Evolutionary conservation across 2,113 vertebrate species (phyloP).

Genomic region (Geococcyx californianus): DNA sequence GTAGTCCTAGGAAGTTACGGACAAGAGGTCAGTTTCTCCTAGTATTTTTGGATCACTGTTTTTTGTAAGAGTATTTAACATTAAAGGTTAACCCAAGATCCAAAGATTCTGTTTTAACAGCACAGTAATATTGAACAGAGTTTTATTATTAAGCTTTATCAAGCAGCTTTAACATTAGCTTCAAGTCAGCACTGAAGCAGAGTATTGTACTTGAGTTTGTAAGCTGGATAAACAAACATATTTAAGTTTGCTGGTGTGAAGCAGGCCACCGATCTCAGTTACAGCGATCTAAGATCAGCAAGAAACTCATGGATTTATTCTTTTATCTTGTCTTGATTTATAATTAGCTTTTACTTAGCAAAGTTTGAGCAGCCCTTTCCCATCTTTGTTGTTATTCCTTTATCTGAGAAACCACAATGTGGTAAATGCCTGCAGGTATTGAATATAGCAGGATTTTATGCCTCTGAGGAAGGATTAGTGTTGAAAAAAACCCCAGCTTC

Average conservation of each 20-base stretch:
- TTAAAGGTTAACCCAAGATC: background rate
- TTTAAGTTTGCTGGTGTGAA: background rate
- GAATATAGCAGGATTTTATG: background rate
- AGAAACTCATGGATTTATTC: background rate
- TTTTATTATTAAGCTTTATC: background rate
- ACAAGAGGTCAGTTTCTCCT: background rate
- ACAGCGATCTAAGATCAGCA: background rate
- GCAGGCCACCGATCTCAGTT: background rate
- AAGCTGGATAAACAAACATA: background rate
- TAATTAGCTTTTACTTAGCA: background rate
- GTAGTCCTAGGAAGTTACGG: background rate
- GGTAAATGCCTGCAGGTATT: background rate
- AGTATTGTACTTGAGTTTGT: background rate
- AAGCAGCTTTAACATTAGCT: background rate
- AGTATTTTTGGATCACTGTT: background rate
- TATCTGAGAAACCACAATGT: background rate
- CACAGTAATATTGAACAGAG: background rate
- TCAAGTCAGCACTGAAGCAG: background rate
- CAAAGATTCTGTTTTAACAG: background rate
- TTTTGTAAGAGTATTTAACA: background rate
- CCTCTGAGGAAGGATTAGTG: background rate
- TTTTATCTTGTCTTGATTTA: background rate
- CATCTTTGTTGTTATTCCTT: background rate
- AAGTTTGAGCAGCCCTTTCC: background rate
- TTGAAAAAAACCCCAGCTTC: background rate